phyloP scores from a whole-genome alignment of 1,140 invertebrate species.

The Patella vulgata region DNA sequence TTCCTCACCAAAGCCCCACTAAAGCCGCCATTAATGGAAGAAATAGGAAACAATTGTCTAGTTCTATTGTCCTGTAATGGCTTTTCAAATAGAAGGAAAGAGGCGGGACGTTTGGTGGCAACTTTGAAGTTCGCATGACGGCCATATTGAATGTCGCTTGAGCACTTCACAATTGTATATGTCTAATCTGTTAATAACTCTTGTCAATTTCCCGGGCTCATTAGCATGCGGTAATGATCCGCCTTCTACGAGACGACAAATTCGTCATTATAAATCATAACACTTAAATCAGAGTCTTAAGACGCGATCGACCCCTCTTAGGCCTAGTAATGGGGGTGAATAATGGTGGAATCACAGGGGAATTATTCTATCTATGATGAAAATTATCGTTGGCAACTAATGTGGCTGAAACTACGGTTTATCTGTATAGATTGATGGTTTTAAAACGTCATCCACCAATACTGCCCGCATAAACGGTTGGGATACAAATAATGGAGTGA shows the following conservation, averaged over 20 bases:
- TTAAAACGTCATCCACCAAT: no score
- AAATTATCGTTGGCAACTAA: no score
- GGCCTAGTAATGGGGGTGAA: no score
- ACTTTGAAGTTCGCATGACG: constrained; percentile 2
- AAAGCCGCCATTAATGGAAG: background rate
- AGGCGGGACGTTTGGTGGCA: no score
- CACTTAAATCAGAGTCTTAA: constrained; percentile 4
- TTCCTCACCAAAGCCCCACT: background rate
- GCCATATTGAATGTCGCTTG: background rate
- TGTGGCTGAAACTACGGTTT: no score
- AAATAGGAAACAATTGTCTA: constrained; percentile 1
- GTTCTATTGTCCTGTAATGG: background rate
- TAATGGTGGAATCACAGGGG: no score
- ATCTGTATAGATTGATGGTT: no score
- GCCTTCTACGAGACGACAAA: background rate
- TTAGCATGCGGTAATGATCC: constrained; percentile 26
- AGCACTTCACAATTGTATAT: constrained; percentile 12
- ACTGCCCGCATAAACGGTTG: no score
- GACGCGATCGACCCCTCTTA: no score
- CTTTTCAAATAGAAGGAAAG: constrained; percentile 1
- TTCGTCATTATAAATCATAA: constrained; percentile 20
- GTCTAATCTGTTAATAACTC: constrained; percentile 27
- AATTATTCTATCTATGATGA: no score
- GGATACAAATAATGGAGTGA: no score
- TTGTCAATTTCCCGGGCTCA: constrained; percentile 14